These are phyloP conservation scores for Ctenoplectra terminalis DNA, from an alignment of 1,140 invertebrate genomes.

Conservation along the genomic window DNA sequence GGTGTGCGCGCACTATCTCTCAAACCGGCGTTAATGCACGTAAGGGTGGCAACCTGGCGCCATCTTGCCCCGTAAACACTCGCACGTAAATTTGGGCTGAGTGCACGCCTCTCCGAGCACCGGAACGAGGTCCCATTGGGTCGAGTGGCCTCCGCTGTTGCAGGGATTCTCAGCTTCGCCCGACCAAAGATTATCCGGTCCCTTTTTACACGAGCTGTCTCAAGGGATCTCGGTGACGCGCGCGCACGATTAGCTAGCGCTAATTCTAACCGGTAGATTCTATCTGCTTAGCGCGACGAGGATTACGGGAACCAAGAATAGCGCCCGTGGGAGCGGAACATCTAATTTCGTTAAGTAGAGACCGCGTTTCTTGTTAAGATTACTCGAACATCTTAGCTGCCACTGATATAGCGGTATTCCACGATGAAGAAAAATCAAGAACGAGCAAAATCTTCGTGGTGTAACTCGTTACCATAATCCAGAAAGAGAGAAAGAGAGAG, in stretches of 20 bases:
- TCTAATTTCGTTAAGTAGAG: slow-evolving; percentile 56
- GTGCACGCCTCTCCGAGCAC: slow-evolving; percentile 47
- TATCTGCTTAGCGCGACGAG: slow-evolving; percentile 43
- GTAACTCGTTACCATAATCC: not conserved
- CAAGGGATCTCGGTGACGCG: too few relatives aligned
- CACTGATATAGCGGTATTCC: not conserved
- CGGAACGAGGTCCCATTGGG: slow-evolving; percentile 32
- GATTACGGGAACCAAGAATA: slow-evolving; percentile 26
- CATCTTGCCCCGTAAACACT: slow-evolving; percentile 70
- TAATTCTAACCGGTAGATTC: slow-evolving; percentile 52
- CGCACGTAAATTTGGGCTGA: slow-evolving; percentile 70
- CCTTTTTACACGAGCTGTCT: slow-evolving; percentile 21
- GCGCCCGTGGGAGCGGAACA: slow-evolving; percentile 1
- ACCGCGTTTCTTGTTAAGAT: slow-evolving; percentile 41
- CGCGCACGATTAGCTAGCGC: slow-evolving; percentile 33
- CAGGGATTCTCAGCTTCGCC: slow-evolving; percentile 41
- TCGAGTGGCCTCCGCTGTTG: slow-evolving; percentile 24
- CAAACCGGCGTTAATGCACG: slow-evolving; percentile 57
- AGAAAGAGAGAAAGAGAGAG: not conserved
- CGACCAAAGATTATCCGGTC: slow-evolving; percentile 5
- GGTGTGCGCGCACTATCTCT: slow-evolving; percentile 55
- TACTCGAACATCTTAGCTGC: not conserved
- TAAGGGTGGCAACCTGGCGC: slow-evolving; percentile 59
- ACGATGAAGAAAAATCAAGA: not conserved
- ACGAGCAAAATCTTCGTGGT: not conserved